phyloP scores from a whole-genome alignment of 2,797 vertebrate genomes.

The Simalia tracyae region DNA sequence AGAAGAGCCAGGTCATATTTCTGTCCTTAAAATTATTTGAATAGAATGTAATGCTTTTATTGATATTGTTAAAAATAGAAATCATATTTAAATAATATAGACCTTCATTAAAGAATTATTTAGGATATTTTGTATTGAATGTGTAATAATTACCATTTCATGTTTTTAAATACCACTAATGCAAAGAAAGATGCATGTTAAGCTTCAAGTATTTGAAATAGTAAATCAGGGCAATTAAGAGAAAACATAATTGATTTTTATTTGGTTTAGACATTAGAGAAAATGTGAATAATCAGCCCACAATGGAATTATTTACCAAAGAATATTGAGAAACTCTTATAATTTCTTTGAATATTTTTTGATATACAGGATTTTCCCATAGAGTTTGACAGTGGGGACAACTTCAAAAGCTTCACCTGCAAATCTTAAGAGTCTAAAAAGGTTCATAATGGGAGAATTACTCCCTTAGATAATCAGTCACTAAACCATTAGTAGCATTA shows the following conservation, averaged over 20 bases:
- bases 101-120: not conserved
- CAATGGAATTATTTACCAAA: not conserved
- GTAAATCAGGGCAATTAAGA: not conserved
- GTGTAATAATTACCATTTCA: not conserved
- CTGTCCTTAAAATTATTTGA: not conserved
- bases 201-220: not conserved
- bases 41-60: not conserved
- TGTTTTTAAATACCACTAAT: not conserved
- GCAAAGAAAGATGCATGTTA: not conserved
- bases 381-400: not conserved
- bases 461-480: not conserved
- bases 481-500: not conserved
- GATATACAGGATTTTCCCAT: not conserved
- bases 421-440: not conserved
- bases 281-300: not conserved
- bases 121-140: not conserved
- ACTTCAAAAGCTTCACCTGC: not conserved
- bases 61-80: not conserved
- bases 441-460: not conserved
- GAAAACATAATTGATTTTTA: not conserved
- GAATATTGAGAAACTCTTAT: not conserved
- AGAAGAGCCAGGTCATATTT: not conserved
- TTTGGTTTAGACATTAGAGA: not conserved
- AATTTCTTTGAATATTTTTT: not conserved
- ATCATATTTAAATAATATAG: not conserved